Evolutionary conservation across 30 jellyfish, hydroid and myxozoan genomes (phyloP), one percentile per base, ranked within the genome.

Genomic region (Turritopsis dohrnii): DNA sequence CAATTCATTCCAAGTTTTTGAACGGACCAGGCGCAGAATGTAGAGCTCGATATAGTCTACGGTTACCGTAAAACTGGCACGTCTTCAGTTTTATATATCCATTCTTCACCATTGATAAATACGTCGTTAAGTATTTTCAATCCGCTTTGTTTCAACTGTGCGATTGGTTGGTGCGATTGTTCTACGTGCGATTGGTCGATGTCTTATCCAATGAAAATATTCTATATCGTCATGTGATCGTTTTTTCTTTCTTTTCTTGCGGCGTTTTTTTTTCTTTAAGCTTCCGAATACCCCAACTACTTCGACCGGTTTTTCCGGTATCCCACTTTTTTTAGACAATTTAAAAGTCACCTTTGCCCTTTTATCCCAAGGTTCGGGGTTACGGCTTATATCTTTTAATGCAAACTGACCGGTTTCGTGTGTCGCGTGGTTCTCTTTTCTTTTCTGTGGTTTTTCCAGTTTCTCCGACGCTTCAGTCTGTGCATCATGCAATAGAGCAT

Each of bases 301-400:
- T 80, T 65, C 29, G 13, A n/a, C 54, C 18, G 87, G 87, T 80
- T 65, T 80, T 53, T 54, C 87, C 54, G 87, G 87, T 18, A 80
- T 80, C 19, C 29, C 31, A 21, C 87, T 80, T 71, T 80, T 80
- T n/a, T 71, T 65, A 22, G 87, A 80, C 54, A 80, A 28, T 65
- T 80, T 65, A 80, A 80, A 80, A 8, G 87, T 80, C 83, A 80
- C 87, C 65, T 80, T 80, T 18, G 87, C 87, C 21, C 87, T 75
- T 65, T 80, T 80, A 80, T 80, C 87, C 87, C 87, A 80, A 1
- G 87, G 87, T 30, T 29, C 54, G 82, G 87, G 87, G 26, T 80
- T 54, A 52, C 60, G 87, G 77, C 82, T 80, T 7, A 80, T 80
- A 41, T 75, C 82, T 65, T 80, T 80, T 80, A 80, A 26, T 26